A percentile compares a stretch with the other conserved stretches of the same genome.
Conservation (phyloP, 2,797 vertebrate genomes). For the Anas flavirostris region DNA sequence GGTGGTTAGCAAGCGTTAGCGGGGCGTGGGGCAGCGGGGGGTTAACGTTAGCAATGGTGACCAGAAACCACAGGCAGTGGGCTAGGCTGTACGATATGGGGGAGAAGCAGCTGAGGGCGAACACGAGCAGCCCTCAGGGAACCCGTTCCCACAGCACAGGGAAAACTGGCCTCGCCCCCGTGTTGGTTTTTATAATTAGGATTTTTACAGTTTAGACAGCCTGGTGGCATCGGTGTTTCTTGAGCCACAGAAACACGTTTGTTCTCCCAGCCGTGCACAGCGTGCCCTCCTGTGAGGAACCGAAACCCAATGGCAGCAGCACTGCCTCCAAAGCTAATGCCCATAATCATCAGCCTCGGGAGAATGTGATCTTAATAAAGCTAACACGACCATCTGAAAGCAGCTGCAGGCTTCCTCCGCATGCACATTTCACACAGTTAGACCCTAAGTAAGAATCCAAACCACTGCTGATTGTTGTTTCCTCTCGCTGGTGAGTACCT, state of each 20-base stretch:
- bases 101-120: not conserved
- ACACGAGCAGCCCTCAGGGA: not conserved
- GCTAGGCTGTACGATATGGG: not conserved
- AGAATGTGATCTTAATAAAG: fast-evolving
- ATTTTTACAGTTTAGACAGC: not conserved
- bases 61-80: not conserved
- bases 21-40: not conserved
- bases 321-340: fast-evolving
- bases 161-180: fast-evolving
- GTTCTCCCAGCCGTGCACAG: not conserved
- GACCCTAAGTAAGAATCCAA: not conserved
- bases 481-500: constrained; percentile 78
- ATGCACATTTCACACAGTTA: fast-evolving
- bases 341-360: fast-evolving
- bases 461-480: not conserved
- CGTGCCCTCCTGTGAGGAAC: not conserved
- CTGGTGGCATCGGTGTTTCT: fast-evolving
- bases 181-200: not conserved
- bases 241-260: not conserved
- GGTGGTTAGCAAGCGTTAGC: constrained; percentile 75
- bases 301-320: fast-evolving
- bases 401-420: not conserved
- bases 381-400: not conserved
- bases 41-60: not conserved
- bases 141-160: not conserved